Conservation (phyloP, 2,888 invertebrate species). For the Notodonta ziczac region DNA sequence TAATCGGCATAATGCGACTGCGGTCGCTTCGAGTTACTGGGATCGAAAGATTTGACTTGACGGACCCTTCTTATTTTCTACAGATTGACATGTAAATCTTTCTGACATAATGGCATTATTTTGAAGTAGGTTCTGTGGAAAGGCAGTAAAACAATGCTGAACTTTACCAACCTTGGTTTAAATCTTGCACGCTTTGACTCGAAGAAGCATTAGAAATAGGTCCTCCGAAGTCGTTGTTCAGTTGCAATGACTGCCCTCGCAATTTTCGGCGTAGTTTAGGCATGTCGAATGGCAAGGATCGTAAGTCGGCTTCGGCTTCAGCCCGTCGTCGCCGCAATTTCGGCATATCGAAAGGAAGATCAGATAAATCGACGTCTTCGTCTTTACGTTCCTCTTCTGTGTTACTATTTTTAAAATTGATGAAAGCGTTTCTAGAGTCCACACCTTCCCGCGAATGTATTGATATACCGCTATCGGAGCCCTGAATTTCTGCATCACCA, state of each 20-base stretch:
- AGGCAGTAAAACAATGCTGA: slow-evolving; percentile 7
- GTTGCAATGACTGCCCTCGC: slow-evolving; percentile 85
- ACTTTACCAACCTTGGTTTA: slow-evolving; percentile 86
- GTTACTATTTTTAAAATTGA: slow-evolving; percentile 85
- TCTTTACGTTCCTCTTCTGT: slow-evolving; percentile 78
- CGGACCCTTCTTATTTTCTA: slow-evolving; percentile 66
- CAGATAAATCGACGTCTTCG: slow-evolving; percentile 88
- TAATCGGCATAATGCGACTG: slow-evolving; percentile 79
- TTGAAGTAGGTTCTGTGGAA: slow-evolving; percentile 19
- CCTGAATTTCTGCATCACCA: slow-evolving; percentile 91
- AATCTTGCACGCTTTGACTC: slow-evolving; percentile 91
- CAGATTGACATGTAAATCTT: slow-evolving; percentile 64
- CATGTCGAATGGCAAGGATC: slow-evolving; percentile 96
- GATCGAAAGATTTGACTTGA: slow-evolving; percentile 63
- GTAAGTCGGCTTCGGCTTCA: slow-evolving; percentile 91
- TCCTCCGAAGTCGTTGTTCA: slow-evolving; percentile 87
- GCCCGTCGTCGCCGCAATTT: slow-evolving; percentile 90
- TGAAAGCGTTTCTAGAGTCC: slow-evolving; percentile 87
- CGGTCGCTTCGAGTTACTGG: slow-evolving; percentile 72
- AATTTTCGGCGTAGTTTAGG: slow-evolving; percentile 92
- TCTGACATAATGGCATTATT: slow-evolving; percentile 50
- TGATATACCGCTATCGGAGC: slow-evolving; percentile 95
- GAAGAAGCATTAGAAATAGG: slow-evolving; percentile 92
- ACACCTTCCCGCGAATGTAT: slow-evolving; percentile 92
- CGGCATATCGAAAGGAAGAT: slow-evolving; percentile 96